Evolutionary conservation across 1,140 invertebrate species (phyloP).

Genomic region (Delia radicum): DNA sequence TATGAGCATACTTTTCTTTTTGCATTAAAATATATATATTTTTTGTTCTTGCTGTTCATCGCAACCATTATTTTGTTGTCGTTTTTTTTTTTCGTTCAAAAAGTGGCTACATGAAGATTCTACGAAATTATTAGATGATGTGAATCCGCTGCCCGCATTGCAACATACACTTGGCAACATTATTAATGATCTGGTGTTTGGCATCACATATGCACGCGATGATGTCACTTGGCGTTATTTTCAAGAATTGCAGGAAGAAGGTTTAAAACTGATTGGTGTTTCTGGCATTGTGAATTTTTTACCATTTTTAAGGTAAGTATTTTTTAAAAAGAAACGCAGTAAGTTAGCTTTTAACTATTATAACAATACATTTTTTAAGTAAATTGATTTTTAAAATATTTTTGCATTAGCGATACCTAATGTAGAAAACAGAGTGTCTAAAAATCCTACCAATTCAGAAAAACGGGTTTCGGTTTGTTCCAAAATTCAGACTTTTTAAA

Average conservation of each 20-base stretch:
- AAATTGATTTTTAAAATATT: too few relatives aligned
- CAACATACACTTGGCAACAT: slow-evolving; percentile 75
- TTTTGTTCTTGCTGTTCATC: background rate
- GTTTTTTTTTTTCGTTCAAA: slow-evolving; percentile 7
- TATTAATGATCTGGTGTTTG: slow-evolving; percentile 76
- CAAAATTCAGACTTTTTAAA: too few relatives aligned
- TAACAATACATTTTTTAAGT: too few relatives aligned
- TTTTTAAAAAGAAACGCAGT: too few relatives aligned
- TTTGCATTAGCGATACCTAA: background rate
- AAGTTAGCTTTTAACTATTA: too few relatives aligned
- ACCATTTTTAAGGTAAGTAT: slow-evolving; percentile 72
- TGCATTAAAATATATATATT: background rate
- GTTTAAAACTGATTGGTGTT: slow-evolving; percentile 75
- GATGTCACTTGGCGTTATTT: slow-evolving; percentile 76
- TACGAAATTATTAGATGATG: slow-evolving; percentile 7
- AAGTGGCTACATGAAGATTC: slow-evolving; percentile 29
- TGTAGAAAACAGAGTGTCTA: too few relatives aligned
- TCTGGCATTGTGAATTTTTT: slow-evolving; percentile 80
- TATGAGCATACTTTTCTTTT: background rate
- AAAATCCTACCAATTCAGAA: too few relatives aligned
- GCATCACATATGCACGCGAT: slow-evolving; percentile 65
- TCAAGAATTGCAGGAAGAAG: slow-evolving; percentile 73
- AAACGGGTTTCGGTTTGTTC: too few relatives aligned
- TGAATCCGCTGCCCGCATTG: slow-evolving; percentile 52
- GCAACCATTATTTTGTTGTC: background rate